Evolutionary conservation across 1,140 invertebrate genomes (phyloP), one percentile per base, ranked within the genome.

Genomic region (Hypothenemus hampei): DNA sequence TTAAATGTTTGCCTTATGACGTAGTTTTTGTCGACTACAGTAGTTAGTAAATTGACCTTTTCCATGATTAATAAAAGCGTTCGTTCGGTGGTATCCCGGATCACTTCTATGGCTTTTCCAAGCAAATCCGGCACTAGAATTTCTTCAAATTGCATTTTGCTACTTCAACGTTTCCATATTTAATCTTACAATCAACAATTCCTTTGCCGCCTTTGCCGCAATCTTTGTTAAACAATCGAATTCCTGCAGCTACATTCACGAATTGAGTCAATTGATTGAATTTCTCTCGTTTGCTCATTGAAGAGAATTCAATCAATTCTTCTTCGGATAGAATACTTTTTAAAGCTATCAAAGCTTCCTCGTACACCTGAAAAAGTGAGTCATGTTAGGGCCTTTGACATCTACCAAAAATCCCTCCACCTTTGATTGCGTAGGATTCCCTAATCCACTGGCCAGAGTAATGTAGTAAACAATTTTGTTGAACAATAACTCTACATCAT

Each of bases 271-370:
- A 54, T 26, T 81, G 76, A 22, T 45, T 49, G 11, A 51, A 8
- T 69, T 67, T 60, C 75, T 67, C 63, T 77, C 80, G 40, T 79
- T 77, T 31, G 63, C 58, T 53, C 73, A 47, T n/a, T 3, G 21
- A 69, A 24, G 83, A 73, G 58, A 86, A 89, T 4, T 78, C 72
- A 35, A 76, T 76, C 10, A 89, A 65, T 62, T 89, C 87, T 1
- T 80, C 78, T 41, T 80, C 74, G 4, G 81, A 78, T 63, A 87
- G 85, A 5, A 89, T 79, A 67, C 85, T 89, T 63, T 86, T 83
- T 11, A 89, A 66, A 0, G 85, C 84, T 26, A 80, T 76, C 51
- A 79, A 72, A 3, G 77, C 78, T 69, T 85, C 81, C 68, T 75
- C 73, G 56, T 75, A 66, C 3, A 76, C 76, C 76, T 78, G 56